phyloP scores from a whole-genome alignment of 2,888 invertebrate genomes.

The Drosophila subsilvestris region DNA sequence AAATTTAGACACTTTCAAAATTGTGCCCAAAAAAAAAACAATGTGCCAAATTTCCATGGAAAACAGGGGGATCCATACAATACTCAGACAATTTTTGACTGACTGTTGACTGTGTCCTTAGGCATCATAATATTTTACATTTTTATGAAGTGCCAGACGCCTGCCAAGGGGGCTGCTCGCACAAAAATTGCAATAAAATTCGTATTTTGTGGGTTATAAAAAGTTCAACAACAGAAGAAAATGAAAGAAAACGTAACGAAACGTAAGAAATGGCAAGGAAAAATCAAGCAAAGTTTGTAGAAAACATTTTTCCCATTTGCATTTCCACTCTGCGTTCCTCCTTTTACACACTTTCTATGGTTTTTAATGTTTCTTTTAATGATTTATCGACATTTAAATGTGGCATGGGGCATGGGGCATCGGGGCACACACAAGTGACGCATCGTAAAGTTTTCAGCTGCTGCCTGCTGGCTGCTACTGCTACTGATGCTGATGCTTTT shows the following conservation, averaged over 20 bases:
- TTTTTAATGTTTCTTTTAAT: slow-evolving; percentile 60
- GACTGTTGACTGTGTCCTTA: slow-evolving; percentile 64
- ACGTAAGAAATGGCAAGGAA: slow-evolving; percentile 24
- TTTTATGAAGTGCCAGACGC: slow-evolving; percentile 75
- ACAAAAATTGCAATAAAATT: slow-evolving; percentile 67
- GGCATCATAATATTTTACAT: slow-evolving; percentile 78
- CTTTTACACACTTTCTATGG: slow-evolving; percentile 12
- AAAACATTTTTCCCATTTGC: slow-evolving; percentile 60
- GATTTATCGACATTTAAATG: slow-evolving; percentile 78
- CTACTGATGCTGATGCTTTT: neutral
- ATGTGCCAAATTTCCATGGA: neutral
- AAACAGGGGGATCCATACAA: slow-evolving; percentile 3
- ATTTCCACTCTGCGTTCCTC: slow-evolving; percentile 19
- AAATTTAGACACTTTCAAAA: neutral
- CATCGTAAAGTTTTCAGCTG: slow-evolving; percentile 67
- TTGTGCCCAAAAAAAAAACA: neutral
- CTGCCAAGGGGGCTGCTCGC: slow-evolving; percentile 42
- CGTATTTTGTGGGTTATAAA: slow-evolving; percentile 74
- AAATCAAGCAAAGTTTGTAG: slow-evolving; percentile 37
- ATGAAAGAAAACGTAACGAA: neutral
- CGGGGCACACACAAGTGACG: slow-evolving; percentile 45
- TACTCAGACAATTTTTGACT: slow-evolving; percentile 35
- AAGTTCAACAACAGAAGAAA: slow-evolving; percentile 51
- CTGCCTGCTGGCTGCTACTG: neutral
- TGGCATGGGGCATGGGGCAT: slow-evolving; percentile 23